These are phyloP conservation scores for Eleutherodactylus coqui DNA, from an alignment of 2,797 vertebrate species.

Conservation along the genomic window DNA sequence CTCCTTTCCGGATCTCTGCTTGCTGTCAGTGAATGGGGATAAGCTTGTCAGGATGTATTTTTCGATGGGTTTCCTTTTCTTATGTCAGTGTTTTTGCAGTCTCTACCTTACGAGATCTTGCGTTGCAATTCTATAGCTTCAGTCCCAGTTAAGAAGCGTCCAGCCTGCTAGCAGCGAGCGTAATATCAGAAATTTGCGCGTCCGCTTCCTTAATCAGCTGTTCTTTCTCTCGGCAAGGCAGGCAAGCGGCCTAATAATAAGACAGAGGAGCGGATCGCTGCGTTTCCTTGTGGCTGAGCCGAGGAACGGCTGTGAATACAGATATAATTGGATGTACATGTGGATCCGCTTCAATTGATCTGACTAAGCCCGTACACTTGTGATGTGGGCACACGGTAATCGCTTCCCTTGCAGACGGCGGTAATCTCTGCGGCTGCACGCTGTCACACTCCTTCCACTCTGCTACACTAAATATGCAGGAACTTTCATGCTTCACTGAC, in stretches of 20 bases:
- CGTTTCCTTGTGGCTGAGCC: slow-evolving; percentile 45
- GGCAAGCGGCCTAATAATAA: slow-evolving; percentile 6
- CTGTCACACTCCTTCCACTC: slow-evolving; percentile 49
- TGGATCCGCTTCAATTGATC: slow-evolving; percentile 54
- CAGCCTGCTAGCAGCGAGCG: background rate
- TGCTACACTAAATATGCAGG: slow-evolving; percentile 38
- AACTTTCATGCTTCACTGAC: slow-evolving; percentile 44
- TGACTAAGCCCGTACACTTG: slow-evolving; percentile 45
- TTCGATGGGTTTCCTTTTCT: no score
- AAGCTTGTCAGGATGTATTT: no score
- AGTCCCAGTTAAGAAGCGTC: background rate
- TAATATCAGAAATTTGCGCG: background rate
- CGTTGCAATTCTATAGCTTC: background rate
- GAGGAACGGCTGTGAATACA: slow-evolving; percentile 49
- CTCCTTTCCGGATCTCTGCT: background rate
- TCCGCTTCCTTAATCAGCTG: background rate
- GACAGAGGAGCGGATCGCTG: slow-evolving; percentile 22
- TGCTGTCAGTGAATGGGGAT: background rate
- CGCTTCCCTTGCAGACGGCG: slow-evolving; percentile 34
- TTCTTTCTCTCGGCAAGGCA: background rate
- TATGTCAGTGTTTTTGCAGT: no score
- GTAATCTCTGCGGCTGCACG: slow-evolving; percentile 56
- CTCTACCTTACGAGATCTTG: background rate
- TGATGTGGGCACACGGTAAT: slow-evolving; percentile 41
- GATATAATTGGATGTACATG: slow-evolving; percentile 58